Evolutionary conservation across 2,113 vertebrate species (phyloP).

Genomic region (Rhadina sibilatrix): DNA sequence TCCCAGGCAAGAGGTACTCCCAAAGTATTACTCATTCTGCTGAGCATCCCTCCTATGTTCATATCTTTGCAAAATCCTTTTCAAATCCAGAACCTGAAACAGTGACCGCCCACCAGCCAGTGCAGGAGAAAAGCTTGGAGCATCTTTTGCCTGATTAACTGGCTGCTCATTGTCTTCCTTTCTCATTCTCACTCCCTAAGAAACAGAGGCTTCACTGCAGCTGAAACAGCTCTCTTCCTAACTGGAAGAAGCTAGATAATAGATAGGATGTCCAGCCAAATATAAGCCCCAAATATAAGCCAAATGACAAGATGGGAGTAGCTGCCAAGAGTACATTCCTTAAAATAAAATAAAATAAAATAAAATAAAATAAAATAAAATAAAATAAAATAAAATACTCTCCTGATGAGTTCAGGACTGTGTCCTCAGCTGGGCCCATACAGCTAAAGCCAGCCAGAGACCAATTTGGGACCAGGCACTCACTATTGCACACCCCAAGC

Average conservation of each 20-base stretch:
- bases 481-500: rapidly evolving
- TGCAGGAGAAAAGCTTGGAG: rapidly evolving
- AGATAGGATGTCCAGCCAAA: not conserved
- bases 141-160: not conserved
- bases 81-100: not conserved
- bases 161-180: not conserved
- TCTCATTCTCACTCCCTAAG: not conserved
- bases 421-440: not conserved
- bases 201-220: not conserved
- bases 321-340: not conserved
- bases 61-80: not conserved
- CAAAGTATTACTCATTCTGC: not conserved
- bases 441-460: not conserved
- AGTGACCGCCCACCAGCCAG: rapidly evolving
- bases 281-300: not conserved
- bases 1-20: not conserved
- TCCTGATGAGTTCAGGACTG: not conserved
- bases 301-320: not conserved
- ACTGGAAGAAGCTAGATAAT: not conserved
- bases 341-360: not conserved
- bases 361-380: no score
- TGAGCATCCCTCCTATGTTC: not conserved
- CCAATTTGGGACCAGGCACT: not conserved
- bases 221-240: not conserved
- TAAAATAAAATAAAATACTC: not conserved